Conservation (phyloP, 35 echinoderm and acorn worm genomes). For the Diadema setosum region DNA sequence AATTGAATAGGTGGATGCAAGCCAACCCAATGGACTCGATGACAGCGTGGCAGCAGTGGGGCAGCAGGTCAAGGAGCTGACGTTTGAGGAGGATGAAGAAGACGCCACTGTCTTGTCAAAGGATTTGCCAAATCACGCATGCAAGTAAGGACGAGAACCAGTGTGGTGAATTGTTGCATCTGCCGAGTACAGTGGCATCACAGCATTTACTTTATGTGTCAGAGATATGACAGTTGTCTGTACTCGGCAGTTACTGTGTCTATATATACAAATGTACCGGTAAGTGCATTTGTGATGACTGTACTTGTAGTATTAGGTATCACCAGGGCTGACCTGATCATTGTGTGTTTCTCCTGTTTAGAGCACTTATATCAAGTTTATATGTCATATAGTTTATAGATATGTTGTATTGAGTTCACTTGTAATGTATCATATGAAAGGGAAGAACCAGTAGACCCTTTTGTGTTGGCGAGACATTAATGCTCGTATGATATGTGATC, state of each 20-base stretch:
- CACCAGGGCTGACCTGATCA: too few species aligned
- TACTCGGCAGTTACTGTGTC: not conserved
- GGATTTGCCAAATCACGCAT: conserved; percentile 88
- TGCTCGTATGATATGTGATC: too few species aligned
- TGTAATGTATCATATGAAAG: too few species aligned
- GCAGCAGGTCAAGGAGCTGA: conserved; percentile 81
- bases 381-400: too few species aligned
- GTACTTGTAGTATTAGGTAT: too few species aligned
- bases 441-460: too few species aligned
- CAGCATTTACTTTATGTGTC: not conserved
- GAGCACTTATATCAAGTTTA: too few species aligned
- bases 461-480: too few species aligned
- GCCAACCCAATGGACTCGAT: conserved; percentile 53
- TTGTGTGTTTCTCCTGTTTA: too few species aligned
- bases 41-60: conserved; percentile 42
- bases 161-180: not conserved
- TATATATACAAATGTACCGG: too few species aligned
- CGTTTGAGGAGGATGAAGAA: conserved; percentile 96
- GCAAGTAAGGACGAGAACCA: conserved; percentile 80
- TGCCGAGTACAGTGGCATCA: not conserved
- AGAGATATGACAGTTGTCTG: not conserved
- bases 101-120: conserved; percentile 70
- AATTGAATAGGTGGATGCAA: conserved; percentile 34
- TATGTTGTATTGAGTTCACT: too few species aligned
- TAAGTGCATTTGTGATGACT: too few species aligned